Conservation (phyloP, 2,113 vertebrate species). For the Chloroceryle aenea region DNA sequence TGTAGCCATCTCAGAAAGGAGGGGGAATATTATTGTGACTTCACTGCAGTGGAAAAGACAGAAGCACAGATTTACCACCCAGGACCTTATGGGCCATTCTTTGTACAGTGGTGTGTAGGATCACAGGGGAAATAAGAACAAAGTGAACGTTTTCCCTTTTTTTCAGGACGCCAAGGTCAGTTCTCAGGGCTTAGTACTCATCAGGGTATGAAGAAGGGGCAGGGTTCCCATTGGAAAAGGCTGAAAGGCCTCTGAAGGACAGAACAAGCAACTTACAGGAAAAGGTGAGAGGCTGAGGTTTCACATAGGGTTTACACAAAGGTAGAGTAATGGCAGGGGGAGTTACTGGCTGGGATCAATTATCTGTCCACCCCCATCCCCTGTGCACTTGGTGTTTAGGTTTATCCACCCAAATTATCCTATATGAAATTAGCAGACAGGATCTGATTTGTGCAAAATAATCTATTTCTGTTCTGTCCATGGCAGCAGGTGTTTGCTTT, state of each 20-base stretch:
- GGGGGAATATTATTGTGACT: background rate
- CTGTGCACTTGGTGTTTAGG: background rate
- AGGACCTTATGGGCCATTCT: background rate
- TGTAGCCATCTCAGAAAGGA: background rate
- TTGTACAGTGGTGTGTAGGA: background rate
- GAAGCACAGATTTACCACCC: background rate
- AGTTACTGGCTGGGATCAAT: background rate
- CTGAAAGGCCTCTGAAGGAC: background rate
- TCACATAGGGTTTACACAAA: background rate
- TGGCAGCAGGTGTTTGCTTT: background rate
- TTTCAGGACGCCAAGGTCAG: background rate
- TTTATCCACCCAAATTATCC: background rate
- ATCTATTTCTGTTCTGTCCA: background rate
- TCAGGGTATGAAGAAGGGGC: background rate
- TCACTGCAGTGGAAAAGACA: background rate
- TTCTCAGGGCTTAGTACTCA: background rate
- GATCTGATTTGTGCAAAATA: background rate
- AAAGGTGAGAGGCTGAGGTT: background rate
- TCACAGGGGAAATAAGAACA: background rate
- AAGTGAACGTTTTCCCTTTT: background rate
- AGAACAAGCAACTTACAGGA: background rate
- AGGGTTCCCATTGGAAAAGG: background rate
- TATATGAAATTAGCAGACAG: background rate
- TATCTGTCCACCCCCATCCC: background rate
- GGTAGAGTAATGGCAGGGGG: accelerated